Evolutionary conservation across 2,113 vertebrate genomes (phyloP).

Genomic region (Erpornis zantholeuca): DNA sequence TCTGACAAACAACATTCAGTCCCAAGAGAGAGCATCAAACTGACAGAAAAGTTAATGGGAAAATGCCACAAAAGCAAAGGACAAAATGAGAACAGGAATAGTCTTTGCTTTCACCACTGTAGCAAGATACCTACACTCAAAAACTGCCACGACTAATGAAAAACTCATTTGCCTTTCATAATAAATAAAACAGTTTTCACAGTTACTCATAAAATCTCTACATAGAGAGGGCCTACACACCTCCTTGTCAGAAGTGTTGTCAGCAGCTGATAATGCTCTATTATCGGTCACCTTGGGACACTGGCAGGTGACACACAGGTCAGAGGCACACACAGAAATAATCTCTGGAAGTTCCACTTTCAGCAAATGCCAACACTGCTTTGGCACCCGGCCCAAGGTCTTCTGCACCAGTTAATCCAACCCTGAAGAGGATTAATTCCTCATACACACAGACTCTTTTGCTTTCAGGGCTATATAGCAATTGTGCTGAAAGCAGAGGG

Average conservation of each 20-base stretch:
- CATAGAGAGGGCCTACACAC: not conserved
- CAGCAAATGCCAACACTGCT: conserved; percentile 26
- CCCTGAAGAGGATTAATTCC: not conserved
- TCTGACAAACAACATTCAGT: not conserved
- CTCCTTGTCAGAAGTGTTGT: not conserved
- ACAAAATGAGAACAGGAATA: not conserved
- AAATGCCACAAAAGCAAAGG: not conserved
- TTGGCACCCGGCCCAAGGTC: conserved; percentile 28
- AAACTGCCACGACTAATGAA: not conserved
- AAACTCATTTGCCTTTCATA: not conserved
- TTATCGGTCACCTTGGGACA: not conserved
- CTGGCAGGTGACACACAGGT: not conserved
- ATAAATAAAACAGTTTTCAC: not conserved
- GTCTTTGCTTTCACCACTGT: not conserved
- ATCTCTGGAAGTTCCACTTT: conserved; percentile 21
- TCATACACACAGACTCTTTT: not conserved
- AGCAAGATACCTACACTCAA: not conserved
- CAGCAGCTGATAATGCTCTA: not conserved
- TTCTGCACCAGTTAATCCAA: conserved; percentile 51
- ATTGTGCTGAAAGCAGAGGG: not conserved
- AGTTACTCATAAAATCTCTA: not conserved
- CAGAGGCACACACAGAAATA: not conserved
- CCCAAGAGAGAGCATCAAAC: not conserved
- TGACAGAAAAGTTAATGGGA: not conserved
- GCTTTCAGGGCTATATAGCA: not conserved